phyloP scores from a whole-genome alignment of 1,140 invertebrate genomes.

The Drosophila nasuta region DNA sequence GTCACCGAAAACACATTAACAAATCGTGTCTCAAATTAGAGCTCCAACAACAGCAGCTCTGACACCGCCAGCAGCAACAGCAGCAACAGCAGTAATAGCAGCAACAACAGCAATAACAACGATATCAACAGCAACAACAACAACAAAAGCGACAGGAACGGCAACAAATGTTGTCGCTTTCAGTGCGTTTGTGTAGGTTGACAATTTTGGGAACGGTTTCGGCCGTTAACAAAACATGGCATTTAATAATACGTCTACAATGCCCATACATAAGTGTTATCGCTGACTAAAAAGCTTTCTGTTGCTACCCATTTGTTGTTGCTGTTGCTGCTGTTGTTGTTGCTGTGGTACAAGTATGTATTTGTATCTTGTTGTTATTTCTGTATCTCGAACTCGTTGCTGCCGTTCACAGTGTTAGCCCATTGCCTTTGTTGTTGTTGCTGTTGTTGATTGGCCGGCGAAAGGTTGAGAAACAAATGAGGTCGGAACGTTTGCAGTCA shows the following conservation, averaged over 20 bases:
- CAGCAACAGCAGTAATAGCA: slow-evolving; percentile 58
- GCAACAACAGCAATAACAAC: slow-evolving; percentile 20
- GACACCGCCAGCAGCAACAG: slow-evolving; percentile 49
- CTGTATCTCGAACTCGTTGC: slow-evolving; percentile 36
- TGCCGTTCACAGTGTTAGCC: slow-evolving; percentile 28
- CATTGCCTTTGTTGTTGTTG: slow-evolving; percentile 40
- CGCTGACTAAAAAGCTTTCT: slow-evolving; percentile 82
- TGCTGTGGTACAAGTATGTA: slow-evolving; percentile 27
- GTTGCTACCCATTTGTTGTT: slow-evolving; percentile 66
- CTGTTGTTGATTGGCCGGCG: slow-evolving; percentile 58
- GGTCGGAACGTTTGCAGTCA: slow-evolving; percentile 58
- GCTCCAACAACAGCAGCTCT: slow-evolving; percentile 41
- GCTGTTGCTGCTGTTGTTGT: slow-evolving; percentile 41
- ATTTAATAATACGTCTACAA: slow-evolving; percentile 82
- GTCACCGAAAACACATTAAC: slow-evolving; percentile 72
- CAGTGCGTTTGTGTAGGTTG: slow-evolving; percentile 62
- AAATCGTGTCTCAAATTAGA: slow-evolving; percentile 70
- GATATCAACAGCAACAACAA: slow-evolving; percentile 15
- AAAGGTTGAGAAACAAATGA: slow-evolving; percentile 72
- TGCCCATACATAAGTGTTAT: slow-evolving; percentile 77
- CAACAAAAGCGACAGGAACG: slow-evolving; percentile 21
- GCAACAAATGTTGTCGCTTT: slow-evolving; percentile 60
- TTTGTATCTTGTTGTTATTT: slow-evolving; percentile 70
- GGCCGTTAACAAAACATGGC: slow-evolving; percentile 81
- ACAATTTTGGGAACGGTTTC: slow-evolving; percentile 80